These are phyloP conservation scores for Pseudomyrmex dendroicus DNA, from an alignment of 1,140 invertebrate species.

Conservation along the genomic window DNA sequence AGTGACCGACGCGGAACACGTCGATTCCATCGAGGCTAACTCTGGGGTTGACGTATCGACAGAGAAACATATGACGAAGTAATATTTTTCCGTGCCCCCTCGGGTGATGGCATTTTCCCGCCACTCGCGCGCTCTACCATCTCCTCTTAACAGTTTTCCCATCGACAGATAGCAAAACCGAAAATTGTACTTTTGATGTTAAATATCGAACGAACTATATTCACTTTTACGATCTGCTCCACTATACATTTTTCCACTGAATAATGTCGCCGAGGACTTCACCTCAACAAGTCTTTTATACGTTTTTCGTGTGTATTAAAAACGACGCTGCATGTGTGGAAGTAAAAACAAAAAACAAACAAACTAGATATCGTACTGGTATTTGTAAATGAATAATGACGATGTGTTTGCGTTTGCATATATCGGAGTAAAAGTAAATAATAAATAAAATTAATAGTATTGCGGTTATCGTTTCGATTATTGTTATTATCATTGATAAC, in stretches of 20 bases:
- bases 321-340: too few relatives aligned
- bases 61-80: constrained; percentile 73
- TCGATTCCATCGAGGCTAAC: constrained; percentile 64
- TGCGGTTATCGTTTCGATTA: too few relatives aligned
- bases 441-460: too few relatives aligned
- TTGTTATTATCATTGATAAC: too few relatives aligned
- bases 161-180: constrained; percentile 54
- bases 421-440: too few relatives aligned
- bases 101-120: constrained; percentile 60
- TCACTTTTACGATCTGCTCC: not conserved
- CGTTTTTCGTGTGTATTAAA: too few relatives aligned
- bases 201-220: constrained; percentile 26
- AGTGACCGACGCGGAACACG: constrained; percentile 62
- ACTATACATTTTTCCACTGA: not conserved
- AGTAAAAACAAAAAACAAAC: too few relatives aligned
- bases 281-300: not conserved
- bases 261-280: not conserved
- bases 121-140: constrained; percentile 31
- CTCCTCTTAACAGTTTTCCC: constrained; percentile 56
- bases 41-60: constrained; percentile 73
- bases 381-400: too few relatives aligned
- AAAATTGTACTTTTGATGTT: constrained; percentile 55
- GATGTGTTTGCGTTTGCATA: too few relatives aligned
- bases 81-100: constrained; percentile 68
- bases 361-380: too few relatives aligned